phyloP scores from a whole-genome alignment of 2,888 invertebrate species.

The Eupithecia centaureata region DNA sequence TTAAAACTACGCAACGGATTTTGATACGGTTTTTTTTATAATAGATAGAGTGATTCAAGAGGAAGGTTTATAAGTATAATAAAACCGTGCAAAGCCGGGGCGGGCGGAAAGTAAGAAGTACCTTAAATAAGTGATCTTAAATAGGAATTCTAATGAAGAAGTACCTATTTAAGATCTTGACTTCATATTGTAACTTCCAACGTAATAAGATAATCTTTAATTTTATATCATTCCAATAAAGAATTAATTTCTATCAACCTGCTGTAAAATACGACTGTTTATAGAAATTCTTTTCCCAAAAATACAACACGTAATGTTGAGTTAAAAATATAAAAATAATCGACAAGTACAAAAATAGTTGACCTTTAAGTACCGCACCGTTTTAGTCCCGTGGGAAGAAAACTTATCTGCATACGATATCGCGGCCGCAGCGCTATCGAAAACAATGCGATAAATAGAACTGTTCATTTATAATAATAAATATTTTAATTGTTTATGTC shows the following conservation, averaged over 20 bases:
- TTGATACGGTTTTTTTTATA: too few relatives aligned
- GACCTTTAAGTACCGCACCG: constrained; percentile 45
- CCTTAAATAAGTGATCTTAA: too few relatives aligned
- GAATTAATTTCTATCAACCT: neutral
- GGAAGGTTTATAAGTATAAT: too few relatives aligned
- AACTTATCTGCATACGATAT: constrained; percentile 67
- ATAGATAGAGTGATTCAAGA: too few relatives aligned
- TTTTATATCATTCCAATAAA: neutral
- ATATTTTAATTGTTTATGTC: constrained; percentile 71
- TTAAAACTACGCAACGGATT: too few relatives aligned
- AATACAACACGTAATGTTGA: neutral
- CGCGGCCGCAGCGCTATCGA: constrained; percentile 59
- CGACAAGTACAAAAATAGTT: constrained; percentile 6
- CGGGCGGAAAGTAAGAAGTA: too few relatives aligned
- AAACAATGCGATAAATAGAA: constrained; percentile 56
- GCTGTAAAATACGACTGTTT: neutral
- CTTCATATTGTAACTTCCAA: too few relatives aligned
- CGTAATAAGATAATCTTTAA: too few relatives aligned
- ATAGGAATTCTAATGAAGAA: too few relatives aligned
- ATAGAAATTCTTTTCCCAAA: too few relatives aligned
- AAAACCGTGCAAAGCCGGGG: too few relatives aligned
- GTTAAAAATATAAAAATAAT: neutral
- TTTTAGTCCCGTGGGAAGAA: constrained; percentile 76
- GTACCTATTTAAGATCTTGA: too few relatives aligned
- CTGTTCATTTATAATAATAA: constrained; percentile 43